Evolutionary conservation across 2,888 invertebrate species (phyloP).

Genomic region (Scaptomyza flava): DNA sequence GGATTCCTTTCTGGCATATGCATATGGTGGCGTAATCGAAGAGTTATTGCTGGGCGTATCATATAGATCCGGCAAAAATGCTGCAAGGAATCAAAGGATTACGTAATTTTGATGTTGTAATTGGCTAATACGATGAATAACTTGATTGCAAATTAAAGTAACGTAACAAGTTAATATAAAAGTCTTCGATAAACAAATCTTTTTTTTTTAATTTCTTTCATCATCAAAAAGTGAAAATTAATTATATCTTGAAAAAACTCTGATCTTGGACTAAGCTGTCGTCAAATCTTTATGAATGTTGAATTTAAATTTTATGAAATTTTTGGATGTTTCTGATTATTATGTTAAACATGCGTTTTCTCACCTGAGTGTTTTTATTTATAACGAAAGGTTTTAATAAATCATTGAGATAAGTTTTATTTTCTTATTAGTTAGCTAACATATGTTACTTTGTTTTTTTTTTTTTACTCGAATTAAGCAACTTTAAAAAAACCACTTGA

Average conservation of each 20-base stretch:
- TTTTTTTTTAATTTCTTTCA: neutral
- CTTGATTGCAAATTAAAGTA: constrained; percentile 5
- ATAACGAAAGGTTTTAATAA: too few relatives aligned
- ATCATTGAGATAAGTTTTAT: too few relatives aligned
- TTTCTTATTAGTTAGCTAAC: too few relatives aligned
- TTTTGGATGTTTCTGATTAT: too few relatives aligned
- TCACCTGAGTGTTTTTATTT: too few relatives aligned
- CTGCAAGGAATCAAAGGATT: constrained; percentile 12
- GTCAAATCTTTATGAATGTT: too few relatives aligned
- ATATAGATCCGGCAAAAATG: constrained; percentile 80
- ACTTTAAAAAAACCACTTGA: too few relatives aligned
- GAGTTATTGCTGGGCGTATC: constrained; percentile 83
- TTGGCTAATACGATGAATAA: constrained; percentile 25
- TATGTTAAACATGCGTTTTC: too few relatives aligned
- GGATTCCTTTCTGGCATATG: constrained; percentile 82
- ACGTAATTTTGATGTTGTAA: neutral
- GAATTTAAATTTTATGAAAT: too few relatives aligned
- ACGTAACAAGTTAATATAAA: neutral
- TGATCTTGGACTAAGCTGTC: too few relatives aligned
- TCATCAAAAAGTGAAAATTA: neutral
- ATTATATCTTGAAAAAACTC: neutral
- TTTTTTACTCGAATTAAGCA: too few relatives aligned
- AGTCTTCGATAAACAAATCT: neutral
- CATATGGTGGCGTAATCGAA: constrained; percentile 79
- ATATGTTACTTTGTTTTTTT: too few relatives aligned